Conservation (phyloP, 2,113 vertebrate species). For the Cranoglanis bouderius region DNA sequence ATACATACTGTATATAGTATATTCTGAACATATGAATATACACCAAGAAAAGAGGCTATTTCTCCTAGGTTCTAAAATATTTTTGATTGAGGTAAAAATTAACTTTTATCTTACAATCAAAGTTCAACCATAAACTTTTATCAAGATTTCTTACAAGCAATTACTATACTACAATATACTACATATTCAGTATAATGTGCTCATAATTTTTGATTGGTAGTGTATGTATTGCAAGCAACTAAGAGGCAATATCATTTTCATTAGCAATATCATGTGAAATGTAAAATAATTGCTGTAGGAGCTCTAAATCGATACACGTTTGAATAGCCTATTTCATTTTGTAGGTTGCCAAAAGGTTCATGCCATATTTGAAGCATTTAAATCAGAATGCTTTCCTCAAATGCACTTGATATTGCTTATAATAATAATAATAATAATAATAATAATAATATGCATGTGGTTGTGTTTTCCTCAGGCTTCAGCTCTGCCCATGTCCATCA, state of each 20-base stretch:
- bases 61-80: neutral
- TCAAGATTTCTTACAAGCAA: neutral
- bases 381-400: neutral
- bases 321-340: neutral
- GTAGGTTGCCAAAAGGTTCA: neutral
- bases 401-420: neutral
- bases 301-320: neutral
- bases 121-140: no score
- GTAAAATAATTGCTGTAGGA: neutral
- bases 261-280: neutral
- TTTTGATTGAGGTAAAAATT: neutral
- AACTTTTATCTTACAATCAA: no score
- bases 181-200: neutral
- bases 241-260: no score
- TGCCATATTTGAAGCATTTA: neutral
- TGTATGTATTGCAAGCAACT: neutral
- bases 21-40: neutral
- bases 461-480: constrained; percentile 78
- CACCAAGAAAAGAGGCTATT: neutral
- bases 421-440: no score
- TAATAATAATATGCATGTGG: constrained; percentile 5
- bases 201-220: neutral
- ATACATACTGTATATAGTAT: neutral
- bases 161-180: neutral
- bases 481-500: constrained; percentile 92